Base-by-base conservation (phyloP, 1,140 invertebrate genomes). In the Drosophila quadrilineata region DNA sequence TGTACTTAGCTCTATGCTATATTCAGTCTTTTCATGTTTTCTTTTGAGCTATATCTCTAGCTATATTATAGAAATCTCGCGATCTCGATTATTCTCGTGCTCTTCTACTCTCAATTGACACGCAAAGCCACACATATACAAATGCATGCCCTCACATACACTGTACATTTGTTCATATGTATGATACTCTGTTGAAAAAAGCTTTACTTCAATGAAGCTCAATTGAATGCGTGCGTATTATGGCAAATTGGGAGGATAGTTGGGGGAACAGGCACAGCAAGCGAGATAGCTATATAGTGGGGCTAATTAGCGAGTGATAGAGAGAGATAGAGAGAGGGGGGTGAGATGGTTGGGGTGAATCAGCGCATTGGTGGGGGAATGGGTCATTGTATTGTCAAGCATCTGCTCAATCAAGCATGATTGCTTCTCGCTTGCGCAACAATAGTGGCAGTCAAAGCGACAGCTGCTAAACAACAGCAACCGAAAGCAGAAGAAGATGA, bases 151-250 rank as follows among this genome's bases (percentile, higher is more conserved):
- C n/a, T 22, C 10, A 24, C 6, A 43, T 6, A 26, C 38, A 41
- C 9, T n/a, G 9, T 10, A 22, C 9, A 40, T n/a, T 10, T 19
- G 3, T 0, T 10, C 45, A 35, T 31, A 22, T n/a, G n/a, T n/a
- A n/a, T n/a, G n/a, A n/a, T 33, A 38, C 48, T 38, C 48, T 8
- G 35, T 26, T 17, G 16, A n/a, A n/a, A n/a, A n/a, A n/a, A 62
- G 49, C 59, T 54, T n/a, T 48, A 66, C 70, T 85, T 64, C 66
- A 85, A 85, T 85, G 70, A 77, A 72, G 71, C 60, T 75, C 69
- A 85, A 85, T 85, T 85, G 80, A 85, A 48, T 68, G 71, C 75
- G 53, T 69, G 71, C 67, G 59, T 36, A 59, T 38, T 52, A 33
- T 16, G 45, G 38, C 12, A 28, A 21, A 21, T n/a, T 31, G 50